Percentiles rank a stretch among this genome's conserved stretches.
Evolutionary conservation across 2,113 vertebrate genomes (phyloP).

Genomic region (Eolophus roseicapilla): DNA sequence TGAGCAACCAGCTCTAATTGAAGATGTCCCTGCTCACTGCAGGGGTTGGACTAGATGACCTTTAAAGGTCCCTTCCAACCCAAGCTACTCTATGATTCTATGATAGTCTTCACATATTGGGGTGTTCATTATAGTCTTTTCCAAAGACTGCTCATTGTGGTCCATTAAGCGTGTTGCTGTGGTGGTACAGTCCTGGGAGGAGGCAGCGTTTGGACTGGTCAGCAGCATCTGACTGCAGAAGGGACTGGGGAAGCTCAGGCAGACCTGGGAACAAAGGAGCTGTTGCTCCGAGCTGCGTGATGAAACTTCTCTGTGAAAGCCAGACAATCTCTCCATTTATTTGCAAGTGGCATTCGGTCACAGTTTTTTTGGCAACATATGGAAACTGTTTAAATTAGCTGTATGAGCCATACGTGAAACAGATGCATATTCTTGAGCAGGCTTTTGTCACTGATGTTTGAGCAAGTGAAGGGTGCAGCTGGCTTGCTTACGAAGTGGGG

Average conservation of each 20-base stretch:
- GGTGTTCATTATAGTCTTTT: background rate
- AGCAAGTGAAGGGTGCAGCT: slow-evolving; percentile 47
- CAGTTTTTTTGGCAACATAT: slow-evolving; percentile 57
- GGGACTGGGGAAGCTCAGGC: background rate
- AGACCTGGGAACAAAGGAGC: slow-evolving; percentile 20
- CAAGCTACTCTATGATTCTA: background rate
- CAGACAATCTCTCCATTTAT: slow-evolving; percentile 54
- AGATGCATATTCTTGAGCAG: slow-evolving; percentile 44
- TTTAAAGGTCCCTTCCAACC: background rate
- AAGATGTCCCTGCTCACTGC: background rate
- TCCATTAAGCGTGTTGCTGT: background rate
- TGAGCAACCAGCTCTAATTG: background rate
- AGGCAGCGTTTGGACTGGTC: background rate
- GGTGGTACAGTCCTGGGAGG: background rate
- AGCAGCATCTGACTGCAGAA: background rate
- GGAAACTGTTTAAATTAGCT: slow-evolving; percentile 43
- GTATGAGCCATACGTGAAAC: slow-evolving; percentile 32
- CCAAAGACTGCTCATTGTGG: background rate
- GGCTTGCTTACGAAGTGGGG: slow-evolving; percentile 11
- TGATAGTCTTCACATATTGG: accelerated
- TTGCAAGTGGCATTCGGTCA: slow-evolving; percentile 38
- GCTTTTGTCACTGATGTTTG: background rate
- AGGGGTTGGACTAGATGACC: background rate
- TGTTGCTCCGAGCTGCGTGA: background rate
- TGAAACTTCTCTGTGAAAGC: background rate